Conservation (phyloP, 2,113 vertebrate genomes). For the Tupaia chinensis region DNA sequence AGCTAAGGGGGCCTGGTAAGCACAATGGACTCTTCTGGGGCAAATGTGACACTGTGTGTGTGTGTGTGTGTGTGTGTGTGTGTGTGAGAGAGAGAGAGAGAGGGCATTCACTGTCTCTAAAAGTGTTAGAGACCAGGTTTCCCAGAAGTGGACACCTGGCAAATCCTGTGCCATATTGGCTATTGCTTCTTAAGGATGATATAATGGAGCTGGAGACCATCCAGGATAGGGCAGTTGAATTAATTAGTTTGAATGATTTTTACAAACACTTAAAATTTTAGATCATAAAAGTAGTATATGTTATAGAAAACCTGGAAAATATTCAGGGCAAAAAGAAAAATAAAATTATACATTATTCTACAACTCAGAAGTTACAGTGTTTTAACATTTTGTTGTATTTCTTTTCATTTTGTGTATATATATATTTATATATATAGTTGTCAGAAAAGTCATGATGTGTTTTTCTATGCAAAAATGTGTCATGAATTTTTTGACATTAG, state of each 20-base stretch:
- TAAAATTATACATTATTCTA: not conserved
- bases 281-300: slow-evolving; percentile 22
- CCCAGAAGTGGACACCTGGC: slow-evolving; percentile 63
- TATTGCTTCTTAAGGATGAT: slow-evolving; percentile 54
- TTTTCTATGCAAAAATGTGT: too few relatives aligned
- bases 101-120: not conserved
- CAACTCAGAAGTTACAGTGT: not conserved
- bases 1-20: not conserved
- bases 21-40: not conserved
- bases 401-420: not conserved
- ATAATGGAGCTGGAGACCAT: slow-evolving; percentile 29
- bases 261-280: slow-evolving; percentile 40
- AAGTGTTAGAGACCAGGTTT: slow-evolving; percentile 12
- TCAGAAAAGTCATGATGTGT: too few relatives aligned
- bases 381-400: slow-evolving; percentile 17
- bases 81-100: too few relatives aligned
- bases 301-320: slow-evolving; percentile 59
- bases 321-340: slow-evolving; percentile 54
- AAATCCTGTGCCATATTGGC: not conserved
- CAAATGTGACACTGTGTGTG: not conserved
- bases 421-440: not conserved
- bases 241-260: slow-evolving; percentile 56
- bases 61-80: not conserved
- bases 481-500: too few relatives aligned
- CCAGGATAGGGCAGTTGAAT: slow-evolving; percentile 49